phyloP scores from a whole-genome alignment of 2,113 vertebrate species.

The Otus sunia region DNA sequence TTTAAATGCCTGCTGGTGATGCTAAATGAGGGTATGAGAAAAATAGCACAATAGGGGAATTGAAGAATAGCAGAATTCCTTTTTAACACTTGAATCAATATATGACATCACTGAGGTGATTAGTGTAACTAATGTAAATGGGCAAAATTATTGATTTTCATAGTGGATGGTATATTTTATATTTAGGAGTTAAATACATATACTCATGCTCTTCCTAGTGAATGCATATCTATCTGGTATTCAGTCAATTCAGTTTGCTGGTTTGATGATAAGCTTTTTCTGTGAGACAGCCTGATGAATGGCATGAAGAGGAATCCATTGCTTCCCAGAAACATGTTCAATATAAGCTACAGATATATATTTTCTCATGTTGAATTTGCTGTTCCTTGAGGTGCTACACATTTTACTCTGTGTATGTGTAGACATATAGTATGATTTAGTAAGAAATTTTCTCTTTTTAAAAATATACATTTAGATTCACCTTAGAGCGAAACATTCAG shows the following conservation, averaged over 20 bases:
- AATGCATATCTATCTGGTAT: neutral
- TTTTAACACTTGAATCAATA: neutral
- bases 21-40: neutral
- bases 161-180: neutral
- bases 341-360: neutral
- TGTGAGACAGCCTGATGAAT: neutral
- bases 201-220: neutral
- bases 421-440: neutral
- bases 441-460: neutral
- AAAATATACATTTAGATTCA: neutral
- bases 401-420: neutral
- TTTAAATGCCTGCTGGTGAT: neutral
- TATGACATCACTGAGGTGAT: neutral
- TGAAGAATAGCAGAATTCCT: neutral
- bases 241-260: neutral
- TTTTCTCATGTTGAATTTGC: neutral
- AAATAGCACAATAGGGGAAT: neutral
- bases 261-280: neutral
- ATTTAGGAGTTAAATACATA: neutral
- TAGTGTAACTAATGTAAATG: neutral
- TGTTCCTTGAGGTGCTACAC: neutral
- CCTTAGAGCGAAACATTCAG: neutral
- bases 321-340: neutral
- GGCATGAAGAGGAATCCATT: neutral
- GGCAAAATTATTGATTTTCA: neutral